Evolutionary conservation across 2,888 invertebrate genomes (phyloP).

Genomic region (Camptogramma bilineatum): DNA sequence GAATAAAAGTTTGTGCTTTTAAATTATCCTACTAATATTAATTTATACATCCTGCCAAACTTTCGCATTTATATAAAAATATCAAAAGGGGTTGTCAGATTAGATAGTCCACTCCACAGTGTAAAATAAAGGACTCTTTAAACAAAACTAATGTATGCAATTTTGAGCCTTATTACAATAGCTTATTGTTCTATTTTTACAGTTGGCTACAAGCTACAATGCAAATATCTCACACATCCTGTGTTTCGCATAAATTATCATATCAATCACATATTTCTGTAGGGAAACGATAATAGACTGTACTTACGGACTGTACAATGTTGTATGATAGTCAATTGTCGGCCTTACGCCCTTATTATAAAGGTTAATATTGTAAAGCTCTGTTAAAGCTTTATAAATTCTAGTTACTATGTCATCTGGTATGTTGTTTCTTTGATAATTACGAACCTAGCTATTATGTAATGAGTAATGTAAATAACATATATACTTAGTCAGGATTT

Average conservation of each 20-base stretch:
- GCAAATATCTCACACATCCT: conserved; percentile 56
- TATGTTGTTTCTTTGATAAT: conserved; percentile 17
- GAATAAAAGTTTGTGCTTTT: neutral
- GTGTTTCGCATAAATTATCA: conserved; percentile 67
- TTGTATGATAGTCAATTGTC: conserved; percentile 7
- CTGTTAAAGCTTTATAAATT: conserved; percentile 2
- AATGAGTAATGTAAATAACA: conserved; percentile 11
- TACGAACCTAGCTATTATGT: conserved; percentile 14
- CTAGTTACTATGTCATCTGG: conserved; percentile 13
- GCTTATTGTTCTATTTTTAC: conserved; percentile 8
- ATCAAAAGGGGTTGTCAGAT: too few species aligned
- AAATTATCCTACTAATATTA: neutral
- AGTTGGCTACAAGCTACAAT: conserved; percentile 45
- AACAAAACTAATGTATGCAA: conserved; percentile 1
- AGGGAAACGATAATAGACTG: conserved; percentile 22
- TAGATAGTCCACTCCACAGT: too few species aligned
- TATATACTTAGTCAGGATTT: neutral
- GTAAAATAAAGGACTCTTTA: neutral
- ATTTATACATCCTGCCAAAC: neutral
- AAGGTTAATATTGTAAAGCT: conserved; percentile 11
- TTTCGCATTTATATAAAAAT: too few species aligned
- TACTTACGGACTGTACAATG: conserved; percentile 10
- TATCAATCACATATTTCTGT: conserved; percentile 60
- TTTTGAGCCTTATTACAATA: conserved; percentile 8
- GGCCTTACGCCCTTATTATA: conserved; percentile 13